Evolutionary conservation across 2,888 invertebrate genomes (phyloP), one percentile per base, ranked within the genome.

Genomic region (Eutolmus rufibarbis): DNA sequence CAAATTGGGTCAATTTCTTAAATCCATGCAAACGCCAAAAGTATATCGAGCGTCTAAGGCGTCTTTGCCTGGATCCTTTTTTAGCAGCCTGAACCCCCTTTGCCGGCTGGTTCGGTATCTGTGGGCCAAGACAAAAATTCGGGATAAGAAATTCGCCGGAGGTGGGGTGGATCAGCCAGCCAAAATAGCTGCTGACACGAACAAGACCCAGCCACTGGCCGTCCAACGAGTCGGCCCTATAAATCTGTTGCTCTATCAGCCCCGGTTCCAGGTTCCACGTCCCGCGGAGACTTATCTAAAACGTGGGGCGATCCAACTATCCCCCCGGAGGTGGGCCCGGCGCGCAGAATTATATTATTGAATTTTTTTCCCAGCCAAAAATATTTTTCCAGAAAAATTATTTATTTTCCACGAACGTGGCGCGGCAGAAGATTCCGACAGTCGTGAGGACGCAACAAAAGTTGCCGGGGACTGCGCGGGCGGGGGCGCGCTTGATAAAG

Each of bases 191-290:
- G 51, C 46, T 79, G 79, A 79, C 79, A 78, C 37, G 40, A 40
- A 78, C 78, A 78, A 40, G 81, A 81, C 81, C 2, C 81, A 81
- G 51, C 51, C 34, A 56, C 76, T 76, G 56, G 56, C n/a, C 56
- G 76, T 76, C 28, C 23, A 51, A 81, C 31, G 23, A 34, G 81
- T 31, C 81, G 23, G 56, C 28, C 51, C 43, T 51, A 82, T 82
- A 82, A 82, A 57, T 82, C 82, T 82, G 82, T 82, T 82, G 82
- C 82, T 82, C 57, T 82, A 82, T 57, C 82, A 82, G 82, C 3
- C 56, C 57, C 34, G 82, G 19, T n/a, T 14, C 56, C 34, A 8
- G 82, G 19, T n/a, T 57, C 82, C 23, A n/a, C 34, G 5, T 40
- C 31, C 37, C 82, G 57, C 56, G 66, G 57, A n/a, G 82, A 57